A percentile compares a stretch with the other conserved stretches of the same genome.
These are phyloP conservation scores for Lacerta agilis DNA, from an alignment of 2,797 vertebrate species.

Conservation along the genomic window DNA sequence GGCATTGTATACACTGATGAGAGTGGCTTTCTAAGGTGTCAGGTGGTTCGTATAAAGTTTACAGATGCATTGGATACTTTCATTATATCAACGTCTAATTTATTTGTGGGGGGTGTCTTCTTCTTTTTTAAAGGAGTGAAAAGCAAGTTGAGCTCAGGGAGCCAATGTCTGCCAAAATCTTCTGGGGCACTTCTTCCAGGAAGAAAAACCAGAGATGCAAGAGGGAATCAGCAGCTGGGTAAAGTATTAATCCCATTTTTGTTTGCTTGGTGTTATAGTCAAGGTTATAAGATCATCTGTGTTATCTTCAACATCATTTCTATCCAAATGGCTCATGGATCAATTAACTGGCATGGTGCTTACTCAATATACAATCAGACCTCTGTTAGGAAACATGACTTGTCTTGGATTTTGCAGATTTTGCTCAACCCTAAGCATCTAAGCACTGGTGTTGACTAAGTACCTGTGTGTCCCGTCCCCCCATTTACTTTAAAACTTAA, in stretches of 20 bases:
- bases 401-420: background rate
- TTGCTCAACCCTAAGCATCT: background rate
- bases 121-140: slow-evolving; percentile 56
- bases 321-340: background rate
- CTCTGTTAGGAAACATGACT: background rate
- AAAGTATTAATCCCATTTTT: slow-evolving; percentile 19
- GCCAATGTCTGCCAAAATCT: slow-evolving; percentile 60
- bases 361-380: background rate
- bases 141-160: slow-evolving; percentile 48
- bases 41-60: background rate
- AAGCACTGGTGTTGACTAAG: background rate
- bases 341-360: background rate
- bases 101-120: background rate
- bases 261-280: background rate
- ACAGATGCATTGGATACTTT: background rate
- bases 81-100: background rate
- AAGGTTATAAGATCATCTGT: background rate
- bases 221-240: slow-evolving; percentile 50
- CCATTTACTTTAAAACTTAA: background rate
- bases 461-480: background rate
- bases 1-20: no score
- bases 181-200: slow-evolving; percentile 45
- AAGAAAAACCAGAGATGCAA: slow-evolving; percentile 57
- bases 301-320: background rate
- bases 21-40: no score